Evolutionary conservation across 2,888 invertebrate genomes (phyloP), one percentile per base, ranked within the genome.

Genomic region (Nephrotoma flavescens): DNA sequence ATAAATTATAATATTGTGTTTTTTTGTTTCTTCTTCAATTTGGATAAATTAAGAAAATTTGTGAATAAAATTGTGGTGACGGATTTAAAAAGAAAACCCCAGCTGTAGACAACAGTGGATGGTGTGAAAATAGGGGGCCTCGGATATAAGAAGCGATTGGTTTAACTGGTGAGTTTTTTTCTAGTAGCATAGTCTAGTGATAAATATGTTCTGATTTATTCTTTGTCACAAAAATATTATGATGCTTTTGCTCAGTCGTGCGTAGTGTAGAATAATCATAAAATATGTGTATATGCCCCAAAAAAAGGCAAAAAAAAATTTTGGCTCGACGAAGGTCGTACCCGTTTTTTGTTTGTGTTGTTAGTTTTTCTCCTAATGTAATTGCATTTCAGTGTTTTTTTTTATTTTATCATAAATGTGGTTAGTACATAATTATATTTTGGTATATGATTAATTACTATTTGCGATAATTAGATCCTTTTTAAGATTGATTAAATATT

Each of bases 81-180:
- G 86, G 85, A 86, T 87, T 87, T 87, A 71, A 85, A 86, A 31
- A 71, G 44, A 86, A 71, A 86, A 86, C 42, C 45, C 85, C 86
- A 87, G 85, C 44, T 87, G 87, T 87, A 87, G 87, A 86, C 87
- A 83, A 87, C 87, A 87, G 88, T 88, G 88, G 87, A 89, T 89
- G 89, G 89, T 89, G 89, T 89, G 89, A 89, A 89, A 89, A 87
- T 88, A 88, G 88, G 88, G 87, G 88, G 89, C 89, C 89, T 89
- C 89, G 89, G 89, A 89, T 88, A 89, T 87, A 86, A 88, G 87
- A 71, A 88, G 47, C 87, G 86, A 87, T 87, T 87, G 88, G 87
- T 86, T 86, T 87, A 87, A 87, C 87, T 88, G 88, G 88, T 88
- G 87, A 87, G 87, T 87, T 83, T 44, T 86, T 42, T 42, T 83